These are phyloP conservation scores for Cardiocondyla obscurior DNA, from an alignment of 1,140 invertebrate species.

Conservation along the genomic window DNA sequence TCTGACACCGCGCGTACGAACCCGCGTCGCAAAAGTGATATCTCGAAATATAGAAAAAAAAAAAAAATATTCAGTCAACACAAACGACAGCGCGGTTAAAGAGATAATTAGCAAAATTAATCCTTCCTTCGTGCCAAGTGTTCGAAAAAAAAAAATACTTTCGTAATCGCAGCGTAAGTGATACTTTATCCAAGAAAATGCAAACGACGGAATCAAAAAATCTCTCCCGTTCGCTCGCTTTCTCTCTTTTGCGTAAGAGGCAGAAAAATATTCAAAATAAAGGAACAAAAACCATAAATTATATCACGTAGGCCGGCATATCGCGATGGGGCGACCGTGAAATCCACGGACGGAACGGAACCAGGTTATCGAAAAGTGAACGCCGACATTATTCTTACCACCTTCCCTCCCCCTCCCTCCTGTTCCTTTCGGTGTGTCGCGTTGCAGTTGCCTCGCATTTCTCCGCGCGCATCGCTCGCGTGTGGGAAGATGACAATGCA, in stretches of 20 bases:
- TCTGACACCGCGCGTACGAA: neutral
- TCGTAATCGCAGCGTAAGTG: neutral
- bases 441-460: slow-evolving; percentile 49
- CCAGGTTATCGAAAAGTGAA: slow-evolving; percentile 53
- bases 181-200: neutral
- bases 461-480: slow-evolving; percentile 56
- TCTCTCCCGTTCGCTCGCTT: neutral
- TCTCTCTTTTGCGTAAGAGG: neutral
- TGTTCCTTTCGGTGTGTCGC: neutral
- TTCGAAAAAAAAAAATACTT: neutral
- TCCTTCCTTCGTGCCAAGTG: neutral
- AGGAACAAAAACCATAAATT: neutral
- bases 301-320: neutral
- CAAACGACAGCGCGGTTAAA: neutral
- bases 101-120: neutral
- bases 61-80: neutral
- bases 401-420: no score
- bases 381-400: slow-evolving; percentile 14
- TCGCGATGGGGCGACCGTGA: slow-evolving; percentile 37
- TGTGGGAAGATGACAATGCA: slow-evolving; percentile 76
- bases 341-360: slow-evolving; percentile 38
- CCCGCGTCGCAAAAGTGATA: neutral
- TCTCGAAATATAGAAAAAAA: neutral
- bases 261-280: neutral
- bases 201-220: neutral